Percentiles rank a stretch among this genome's conserved stretches.
Conservation (phyloP, 2,888 invertebrate species). For the Teleogryllus oceanicus region DNA sequence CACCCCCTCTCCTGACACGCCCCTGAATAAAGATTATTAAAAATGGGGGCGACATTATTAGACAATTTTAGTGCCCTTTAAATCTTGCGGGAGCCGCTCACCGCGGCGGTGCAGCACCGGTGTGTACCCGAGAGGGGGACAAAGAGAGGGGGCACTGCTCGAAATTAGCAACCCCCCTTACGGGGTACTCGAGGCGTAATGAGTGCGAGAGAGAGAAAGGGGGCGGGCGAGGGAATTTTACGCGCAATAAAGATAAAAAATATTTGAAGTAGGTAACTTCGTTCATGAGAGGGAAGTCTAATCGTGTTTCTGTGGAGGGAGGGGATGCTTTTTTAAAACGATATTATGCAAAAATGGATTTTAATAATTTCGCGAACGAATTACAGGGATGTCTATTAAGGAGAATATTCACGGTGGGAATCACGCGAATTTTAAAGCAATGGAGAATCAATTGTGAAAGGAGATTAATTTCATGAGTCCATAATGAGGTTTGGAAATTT, state of each 20-base stretch:
- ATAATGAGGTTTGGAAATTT: neutral
- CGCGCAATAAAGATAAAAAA: neutral
- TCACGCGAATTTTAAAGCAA: too few species aligned
- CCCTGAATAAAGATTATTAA: slow-evolving; percentile 21
- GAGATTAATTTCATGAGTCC: neutral
- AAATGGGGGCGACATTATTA: slow-evolving; percentile 35
- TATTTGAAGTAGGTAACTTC: neutral
- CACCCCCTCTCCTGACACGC: slow-evolving; percentile 1
- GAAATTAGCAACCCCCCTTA: neutral
- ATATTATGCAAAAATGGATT: neutral
- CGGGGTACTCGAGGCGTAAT: neutral
- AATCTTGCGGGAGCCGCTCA: slow-evolving; percentile 25
- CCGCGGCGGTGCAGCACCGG: neutral
- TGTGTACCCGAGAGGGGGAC: neutral
- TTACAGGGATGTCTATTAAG: neutral
- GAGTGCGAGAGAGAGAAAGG: neutral
- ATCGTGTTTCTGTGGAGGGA: neutral
- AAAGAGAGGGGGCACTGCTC: neutral
- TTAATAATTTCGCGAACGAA: neutral
- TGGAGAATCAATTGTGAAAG: too few species aligned
- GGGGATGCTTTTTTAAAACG: neutral
- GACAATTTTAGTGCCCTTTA: slow-evolving; percentile 35
- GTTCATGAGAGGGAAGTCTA: neutral
- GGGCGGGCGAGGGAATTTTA: neutral
- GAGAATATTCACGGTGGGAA: neutral